phyloP scores from a whole-genome alignment of 2,113 vertebrate genomes.

The Sinocyclocheilus anophthalmus region DNA sequence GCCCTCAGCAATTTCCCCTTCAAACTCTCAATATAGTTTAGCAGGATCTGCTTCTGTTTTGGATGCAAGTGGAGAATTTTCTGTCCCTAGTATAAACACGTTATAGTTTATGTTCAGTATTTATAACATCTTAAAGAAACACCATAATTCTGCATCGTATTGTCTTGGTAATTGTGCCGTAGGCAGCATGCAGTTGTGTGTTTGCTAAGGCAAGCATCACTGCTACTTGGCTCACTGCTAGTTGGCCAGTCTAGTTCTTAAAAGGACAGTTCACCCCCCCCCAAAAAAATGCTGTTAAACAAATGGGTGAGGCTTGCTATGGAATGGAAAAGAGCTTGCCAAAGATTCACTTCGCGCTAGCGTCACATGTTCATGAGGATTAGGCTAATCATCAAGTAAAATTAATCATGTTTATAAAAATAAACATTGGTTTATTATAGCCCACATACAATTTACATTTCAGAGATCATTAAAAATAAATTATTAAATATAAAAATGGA shows the following conservation, averaged over 20 bases:
- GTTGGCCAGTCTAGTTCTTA: too few relatives aligned
- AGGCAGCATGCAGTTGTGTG: background rate
- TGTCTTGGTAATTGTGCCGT: conserved; percentile 6
- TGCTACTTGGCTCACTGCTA: too few relatives aligned
- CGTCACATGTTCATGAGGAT: too few relatives aligned
- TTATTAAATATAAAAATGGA: too few relatives aligned
- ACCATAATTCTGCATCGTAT: background rate
- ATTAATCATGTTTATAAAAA: too few relatives aligned
- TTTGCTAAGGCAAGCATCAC: background rate
- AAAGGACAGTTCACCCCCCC: too few relatives aligned
- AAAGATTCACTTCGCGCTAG: background rate
- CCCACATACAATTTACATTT: too few relatives aligned
- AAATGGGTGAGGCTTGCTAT: background rate
- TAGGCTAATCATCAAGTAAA: too few relatives aligned
- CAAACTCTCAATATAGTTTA: background rate
- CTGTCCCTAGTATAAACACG: background rate
- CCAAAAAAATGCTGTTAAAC: too few relatives aligned
- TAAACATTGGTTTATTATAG: too few relatives aligned
- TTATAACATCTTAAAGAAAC: background rate
- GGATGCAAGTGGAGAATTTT: background rate
- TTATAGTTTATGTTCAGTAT: conserved; percentile 1
- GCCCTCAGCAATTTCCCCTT: background rate
- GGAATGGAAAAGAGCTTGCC: background rate
- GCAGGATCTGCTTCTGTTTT: conserved; percentile 26
- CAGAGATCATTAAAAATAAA: too few relatives aligned